Evolutionary conservation across 2,113 vertebrate species (phyloP), one percentile per base, ranked within the genome.

Genomic region (Muscicapa adusta): DNA sequence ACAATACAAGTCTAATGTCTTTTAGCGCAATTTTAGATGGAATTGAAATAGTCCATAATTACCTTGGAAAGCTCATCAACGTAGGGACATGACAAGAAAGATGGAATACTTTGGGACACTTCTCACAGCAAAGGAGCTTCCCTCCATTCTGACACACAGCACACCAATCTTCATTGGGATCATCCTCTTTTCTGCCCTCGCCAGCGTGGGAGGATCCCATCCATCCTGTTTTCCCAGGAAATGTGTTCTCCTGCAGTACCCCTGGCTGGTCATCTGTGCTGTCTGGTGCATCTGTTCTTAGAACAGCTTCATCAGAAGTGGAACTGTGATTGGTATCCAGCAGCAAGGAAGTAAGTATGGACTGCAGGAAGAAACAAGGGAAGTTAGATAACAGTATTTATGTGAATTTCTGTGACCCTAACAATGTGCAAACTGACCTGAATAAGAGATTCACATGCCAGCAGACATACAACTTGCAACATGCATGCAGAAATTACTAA

Each of bases 81-180:
- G 98, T 96, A 78, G 98, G 98, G 90, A 98, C 98, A 12, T 98
- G 98, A 81, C 98, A 98, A 68, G 98, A 97, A 36, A 98, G 98
- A 48, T 98, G 98, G 91, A 98, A 98, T 12, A 98, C 98, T 97
- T 98, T 98, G 65, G 98, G 98, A 86, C 98, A 98, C 79, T 98
- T 98, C 54, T 98, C 98, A 91, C 98, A 98, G 89, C 98, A 98
- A 5, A 98, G 96, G 24, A 98, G 98, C 14, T 98, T 98, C 45
- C 98, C 98, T 87, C 98, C 98, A 14, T 98, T 98, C 75, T 98
- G 98, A 93, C 98, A 98, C 3, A 98, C 98, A 14, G 98, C 98
- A 90, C 98, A 98, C 98, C 98, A 98, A 12, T 98, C 98, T 82
- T 98, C 98, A n/a, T 98, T 98, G 68, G 98, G 98, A 90, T 98